These are phyloP conservation scores for Ochotona princeps DNA, from an alignment of 2,113 vertebrate species.

Conservation along the genomic window DNA sequence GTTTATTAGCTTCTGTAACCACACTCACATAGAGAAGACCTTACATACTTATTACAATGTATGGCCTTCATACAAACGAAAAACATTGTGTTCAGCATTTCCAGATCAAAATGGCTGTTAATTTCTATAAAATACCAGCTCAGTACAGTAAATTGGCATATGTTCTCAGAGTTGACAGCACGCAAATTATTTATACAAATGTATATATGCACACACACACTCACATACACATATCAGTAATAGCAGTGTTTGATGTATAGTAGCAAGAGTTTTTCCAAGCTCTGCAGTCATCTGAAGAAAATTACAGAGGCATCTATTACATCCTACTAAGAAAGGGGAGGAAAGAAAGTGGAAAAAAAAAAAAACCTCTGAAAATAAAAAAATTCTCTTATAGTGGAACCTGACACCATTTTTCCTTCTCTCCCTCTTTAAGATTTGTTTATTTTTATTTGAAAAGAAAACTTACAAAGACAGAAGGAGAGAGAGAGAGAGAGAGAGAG, in stretches of 20 bases:
- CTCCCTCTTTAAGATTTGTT: too few relatives aligned
- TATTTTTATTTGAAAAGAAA: too few relatives aligned
- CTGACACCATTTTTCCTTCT: conserved; percentile 78
- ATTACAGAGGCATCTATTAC: neutral
- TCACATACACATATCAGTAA: conserved; percentile 73
- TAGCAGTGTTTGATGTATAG: conserved; percentile 87
- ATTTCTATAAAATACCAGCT: conserved; percentile 92
- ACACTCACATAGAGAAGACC: conserved; percentile 99
- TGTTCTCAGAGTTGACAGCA: conserved; percentile 90
- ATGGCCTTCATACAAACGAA: conserved; percentile 99
- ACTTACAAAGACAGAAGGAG: too few relatives aligned
- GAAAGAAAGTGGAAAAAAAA: conserved; percentile 53
- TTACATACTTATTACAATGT: conserved; percentile 99
- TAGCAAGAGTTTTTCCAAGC: conserved; percentile 83
- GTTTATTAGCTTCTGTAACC: conserved; percentile 99
- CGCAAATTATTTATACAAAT: conserved; percentile 90
- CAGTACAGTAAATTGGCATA: conserved; percentile 88
- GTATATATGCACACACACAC: conserved; percentile 70
- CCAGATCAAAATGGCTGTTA: conserved; percentile 92
- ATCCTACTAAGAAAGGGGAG: too few relatives aligned
- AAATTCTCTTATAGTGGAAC: conserved; percentile 85
- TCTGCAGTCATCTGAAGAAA: conserved; percentile 73
- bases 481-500: too few relatives aligned
- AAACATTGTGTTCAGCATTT: conserved; percentile 89
- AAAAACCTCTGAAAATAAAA: conserved; percentile 82